Conservation (phyloP, 2,888 invertebrate species). For the Priocnemis perturbator region DNA sequence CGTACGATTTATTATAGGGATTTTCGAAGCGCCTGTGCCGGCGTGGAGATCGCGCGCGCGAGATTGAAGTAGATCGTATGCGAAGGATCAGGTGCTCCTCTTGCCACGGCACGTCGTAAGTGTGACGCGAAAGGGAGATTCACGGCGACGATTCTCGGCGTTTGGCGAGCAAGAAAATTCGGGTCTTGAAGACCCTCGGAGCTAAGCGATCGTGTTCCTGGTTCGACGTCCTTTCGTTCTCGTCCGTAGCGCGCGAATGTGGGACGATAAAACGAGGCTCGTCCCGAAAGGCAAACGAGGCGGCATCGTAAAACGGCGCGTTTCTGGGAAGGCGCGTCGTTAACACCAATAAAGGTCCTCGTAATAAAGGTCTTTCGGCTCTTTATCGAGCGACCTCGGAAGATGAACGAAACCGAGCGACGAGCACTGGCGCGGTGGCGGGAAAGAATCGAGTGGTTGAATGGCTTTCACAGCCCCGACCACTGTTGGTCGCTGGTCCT, state of each 20-base stretch:
- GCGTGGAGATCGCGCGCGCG: too few species aligned
- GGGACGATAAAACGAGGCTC: conserved; percentile 56
- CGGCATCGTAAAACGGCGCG: conserved; percentile 50
- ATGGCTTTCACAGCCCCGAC: too few species aligned
- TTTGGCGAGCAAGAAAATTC: conserved; percentile 43
- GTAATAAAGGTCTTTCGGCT: conserved; percentile 9
- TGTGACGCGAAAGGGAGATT: conserved; percentile 42
- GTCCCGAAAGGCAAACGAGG: conserved; percentile 46
- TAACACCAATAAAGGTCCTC: conserved; percentile 19
- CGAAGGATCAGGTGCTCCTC: too few species aligned
- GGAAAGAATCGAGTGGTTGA: too few species aligned
- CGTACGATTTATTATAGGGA: too few species aligned
- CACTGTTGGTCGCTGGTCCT: too few species aligned
- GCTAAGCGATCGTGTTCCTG: conserved; percentile 55
- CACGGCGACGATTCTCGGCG: conserved; percentile 26
- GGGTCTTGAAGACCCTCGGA: conserved; percentile 45
- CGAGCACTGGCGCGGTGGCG: too few species aligned
- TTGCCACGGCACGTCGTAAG: neutral
- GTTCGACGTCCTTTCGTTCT: conserved; percentile 55
- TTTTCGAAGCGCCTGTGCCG: too few species aligned
- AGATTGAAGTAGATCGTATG: too few species aligned
- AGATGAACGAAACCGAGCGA: conserved; percentile 2
- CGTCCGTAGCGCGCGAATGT: conserved; percentile 48
- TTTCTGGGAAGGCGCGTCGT: conserved; percentile 53
- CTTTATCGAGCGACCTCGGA: conserved; percentile 9